Percentiles rank a stretch among this genome's conserved stretches.
These are phyloP conservation scores for Trichomycterus rosablanca DNA, from an alignment of 2,113 vertebrate genomes.

Conservation along the genomic window DNA sequence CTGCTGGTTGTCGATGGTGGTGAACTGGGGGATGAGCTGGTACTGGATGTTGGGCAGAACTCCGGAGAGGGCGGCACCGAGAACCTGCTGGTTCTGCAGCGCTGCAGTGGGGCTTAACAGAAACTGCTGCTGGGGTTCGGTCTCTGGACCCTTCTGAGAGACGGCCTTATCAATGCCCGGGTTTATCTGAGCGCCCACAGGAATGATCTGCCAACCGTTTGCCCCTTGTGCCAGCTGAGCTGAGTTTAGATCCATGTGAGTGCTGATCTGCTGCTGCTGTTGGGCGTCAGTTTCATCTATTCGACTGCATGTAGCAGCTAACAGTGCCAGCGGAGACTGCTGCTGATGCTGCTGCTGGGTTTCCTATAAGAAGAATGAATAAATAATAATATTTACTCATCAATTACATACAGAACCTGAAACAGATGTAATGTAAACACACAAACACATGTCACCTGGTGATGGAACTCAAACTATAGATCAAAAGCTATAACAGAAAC, in stretches of 20 bases:
- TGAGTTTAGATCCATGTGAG: slow-evolving; percentile 77
- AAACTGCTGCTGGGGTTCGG: slow-evolving; percentile 68
- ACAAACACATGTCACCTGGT: no score
- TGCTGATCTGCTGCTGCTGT: slow-evolving; percentile 62
- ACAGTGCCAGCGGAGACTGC: slow-evolving; percentile 88
- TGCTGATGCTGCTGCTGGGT: slow-evolving; percentile 81
- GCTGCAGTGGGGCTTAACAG: slow-evolving; percentile 80
- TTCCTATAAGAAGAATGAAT: no score
- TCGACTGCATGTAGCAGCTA: slow-evolving; percentile 95
- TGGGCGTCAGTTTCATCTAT: slow-evolving; percentile 83
- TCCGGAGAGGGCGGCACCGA: slow-evolving; percentile 81
- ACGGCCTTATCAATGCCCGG: slow-evolving; percentile 63
- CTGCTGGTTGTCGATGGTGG: slow-evolving; percentile 90
- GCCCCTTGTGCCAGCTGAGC: slow-evolving; percentile 78
- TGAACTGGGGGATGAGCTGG: slow-evolving; percentile 94
- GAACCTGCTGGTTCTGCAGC: slow-evolving; percentile 84
- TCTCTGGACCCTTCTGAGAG: slow-evolving; percentile 63
- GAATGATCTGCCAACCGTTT: slow-evolving; percentile 92
- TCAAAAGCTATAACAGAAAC: no score
- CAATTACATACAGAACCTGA: no score
- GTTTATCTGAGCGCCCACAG: slow-evolving; percentile 61
- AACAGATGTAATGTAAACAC: no score
- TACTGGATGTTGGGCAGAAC: slow-evolving; percentile 93
- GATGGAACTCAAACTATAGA: no score
- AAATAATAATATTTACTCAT: no score